Evolutionary conservation across 2,888 invertebrate genomes (phyloP).

Genomic region (Torymus aiolomorphi): DNA sequence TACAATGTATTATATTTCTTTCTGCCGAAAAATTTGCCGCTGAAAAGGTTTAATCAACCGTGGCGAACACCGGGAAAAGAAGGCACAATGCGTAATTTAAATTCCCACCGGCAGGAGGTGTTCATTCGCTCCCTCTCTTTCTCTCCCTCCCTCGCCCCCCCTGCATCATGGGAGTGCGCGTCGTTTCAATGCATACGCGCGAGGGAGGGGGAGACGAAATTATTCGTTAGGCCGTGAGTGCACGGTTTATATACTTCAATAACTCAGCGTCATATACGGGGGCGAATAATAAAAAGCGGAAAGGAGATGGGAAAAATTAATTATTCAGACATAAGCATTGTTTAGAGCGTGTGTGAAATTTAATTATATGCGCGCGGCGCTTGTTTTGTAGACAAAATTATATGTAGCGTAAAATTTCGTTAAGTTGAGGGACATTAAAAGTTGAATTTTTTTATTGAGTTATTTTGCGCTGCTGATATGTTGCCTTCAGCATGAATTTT

Average conservation of each 20-base stretch:
- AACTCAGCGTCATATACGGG: conserved; percentile 34
- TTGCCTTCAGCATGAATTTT: no score
- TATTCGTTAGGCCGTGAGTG: conserved; percentile 42
- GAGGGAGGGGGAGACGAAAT: conserved; percentile 34
- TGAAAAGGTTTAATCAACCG: conserved; percentile 57
- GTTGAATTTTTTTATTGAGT: no score
- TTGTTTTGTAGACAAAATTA: no score
- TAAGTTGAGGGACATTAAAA: no score
- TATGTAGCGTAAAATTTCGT: no score
- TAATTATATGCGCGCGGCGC: no score
- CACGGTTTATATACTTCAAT: conserved; percentile 48
- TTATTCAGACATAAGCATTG: conserved; percentile 11
- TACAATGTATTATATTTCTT: conserved; percentile 32
- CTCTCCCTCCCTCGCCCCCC: neutral
- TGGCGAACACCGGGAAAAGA: conserved; percentile 23
- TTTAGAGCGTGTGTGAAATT: no score
- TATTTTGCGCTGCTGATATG: no score
- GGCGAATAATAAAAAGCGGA: conserved; percentile 28
- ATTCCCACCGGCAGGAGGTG: conserved; percentile 47
- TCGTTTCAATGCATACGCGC: conserved; percentile 44
- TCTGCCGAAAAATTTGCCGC: conserved; percentile 32
- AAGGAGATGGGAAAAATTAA: conserved; percentile 6
- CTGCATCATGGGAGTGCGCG: conserved; percentile 17
- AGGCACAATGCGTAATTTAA: conserved; percentile 55
- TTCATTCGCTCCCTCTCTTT: conserved; percentile 39